Conservation (phyloP, 2,113 vertebrate species). For the Crypturellus undulatus region DNA sequence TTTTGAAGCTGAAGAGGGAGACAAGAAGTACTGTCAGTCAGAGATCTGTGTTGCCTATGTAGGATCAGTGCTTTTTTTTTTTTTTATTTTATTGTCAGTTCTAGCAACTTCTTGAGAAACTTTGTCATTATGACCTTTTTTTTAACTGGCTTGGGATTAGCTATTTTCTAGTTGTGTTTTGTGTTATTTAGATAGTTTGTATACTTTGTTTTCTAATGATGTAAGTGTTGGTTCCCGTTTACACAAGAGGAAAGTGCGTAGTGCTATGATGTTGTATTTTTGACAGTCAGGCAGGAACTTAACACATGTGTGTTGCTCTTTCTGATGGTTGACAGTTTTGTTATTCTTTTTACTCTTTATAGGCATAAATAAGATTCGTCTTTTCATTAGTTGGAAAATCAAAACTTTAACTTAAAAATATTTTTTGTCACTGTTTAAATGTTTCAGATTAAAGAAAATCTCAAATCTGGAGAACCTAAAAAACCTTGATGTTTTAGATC, state of each 20-base stretch:
- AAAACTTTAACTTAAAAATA: neutral
- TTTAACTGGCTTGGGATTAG: neutral
- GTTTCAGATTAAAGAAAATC: constrained; percentile 90
- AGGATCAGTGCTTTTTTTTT: neutral
- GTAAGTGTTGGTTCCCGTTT: neutral
- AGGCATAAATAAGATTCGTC: neutral
- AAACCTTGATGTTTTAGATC: constrained; percentile 91
- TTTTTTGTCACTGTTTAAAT: neutral
- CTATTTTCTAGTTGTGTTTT: neutral
- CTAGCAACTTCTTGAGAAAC: neutral
- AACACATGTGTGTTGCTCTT: neutral
- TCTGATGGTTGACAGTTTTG: neutral
- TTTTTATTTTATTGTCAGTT: neutral
- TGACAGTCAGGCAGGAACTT: neutral
- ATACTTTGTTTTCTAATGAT: neutral
- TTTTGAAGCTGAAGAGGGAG: neutral
- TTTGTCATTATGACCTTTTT: neutral
- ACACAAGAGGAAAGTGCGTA: neutral
- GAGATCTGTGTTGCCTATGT: neutral
- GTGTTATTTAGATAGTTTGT: neutral
- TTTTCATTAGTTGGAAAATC: neutral
- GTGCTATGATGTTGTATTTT: neutral
- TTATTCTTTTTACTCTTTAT: neutral
- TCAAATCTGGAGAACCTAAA: constrained; percentile 85
- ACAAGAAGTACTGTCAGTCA: neutral